These are phyloP conservation scores for Pogonognathellus flavescens DNA, from an alignment of 1,140 invertebrate species.

Conservation along the genomic window DNA sequence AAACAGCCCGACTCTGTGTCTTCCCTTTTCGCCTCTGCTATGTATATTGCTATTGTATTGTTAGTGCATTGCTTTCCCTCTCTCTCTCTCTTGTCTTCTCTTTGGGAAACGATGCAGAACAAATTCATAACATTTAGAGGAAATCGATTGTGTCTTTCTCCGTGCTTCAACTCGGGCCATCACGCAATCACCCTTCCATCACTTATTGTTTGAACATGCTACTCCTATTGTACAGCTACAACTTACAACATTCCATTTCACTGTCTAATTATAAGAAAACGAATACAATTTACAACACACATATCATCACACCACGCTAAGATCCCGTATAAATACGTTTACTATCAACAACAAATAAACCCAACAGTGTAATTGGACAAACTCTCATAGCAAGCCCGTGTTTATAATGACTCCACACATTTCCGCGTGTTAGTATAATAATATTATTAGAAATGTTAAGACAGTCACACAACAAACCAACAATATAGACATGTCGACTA, in stretches of 20 bases:
- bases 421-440: too few species aligned
- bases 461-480: too few species aligned
- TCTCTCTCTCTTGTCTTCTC: conserved; percentile 31
- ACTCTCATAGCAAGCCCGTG: too few species aligned
- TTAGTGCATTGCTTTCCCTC: conserved; percentile 15
- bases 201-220: background rate
- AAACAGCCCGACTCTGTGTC: conserved; percentile 14
- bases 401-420: too few species aligned
- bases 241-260: background rate
- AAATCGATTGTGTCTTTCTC: conserved; percentile 57
- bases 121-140: conserved; percentile 64
- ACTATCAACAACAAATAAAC: too few species aligned
- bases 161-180: conserved; percentile 28
- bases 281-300: background rate
- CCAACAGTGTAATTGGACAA: too few species aligned
- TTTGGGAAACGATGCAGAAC: conserved; percentile 60
- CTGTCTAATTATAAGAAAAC: background rate
- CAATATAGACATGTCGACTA: too few species aligned
- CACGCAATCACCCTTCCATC: conserved; percentile 51
- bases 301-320: too few species aligned
- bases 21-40: background rate
- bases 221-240: too few species aligned
- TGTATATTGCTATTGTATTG: background rate
- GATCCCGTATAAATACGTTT: too few species aligned
- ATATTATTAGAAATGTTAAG: too few species aligned